Base-by-base conservation (phyloP, 1,140 invertebrate genomes). In the Ctenoplectra terminalis region DNA sequence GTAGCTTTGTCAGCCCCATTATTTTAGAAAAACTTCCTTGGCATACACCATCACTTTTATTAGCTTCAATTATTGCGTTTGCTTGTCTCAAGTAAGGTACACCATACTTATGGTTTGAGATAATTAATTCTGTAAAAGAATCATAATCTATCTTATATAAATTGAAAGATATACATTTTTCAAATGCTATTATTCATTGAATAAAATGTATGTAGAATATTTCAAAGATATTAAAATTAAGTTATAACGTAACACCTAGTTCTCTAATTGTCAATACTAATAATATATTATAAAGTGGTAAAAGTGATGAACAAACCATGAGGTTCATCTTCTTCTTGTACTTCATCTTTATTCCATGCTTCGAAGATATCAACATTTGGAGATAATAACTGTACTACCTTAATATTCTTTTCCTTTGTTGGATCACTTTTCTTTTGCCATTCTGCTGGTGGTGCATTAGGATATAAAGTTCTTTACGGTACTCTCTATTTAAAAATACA, bases 401-500 rank as follows among this genome's bases (percentile, higher is more conserved):
- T 88, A 52, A 96, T 87, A 40, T 84, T 90, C 89, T 94, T 95
- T 79, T 96, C 95, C 73, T 92, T 94, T 0, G 81, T 66, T 31
- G 91, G 76, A 82, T 90, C 90, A 60, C 90, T 91, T 85, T 95
- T 95, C 17, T 91, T 90, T 87, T 94, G 93, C 92, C 94, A 96
- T 81, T 96, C 95, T 7, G 88, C 90, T 37, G 91, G 85, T 6
- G 86, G 75, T 3, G 95, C 95, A 83, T 96, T 90, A 31, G 96
- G 96, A 93, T 95, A 95, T 11, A 96, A 84, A 7, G 93, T 93
- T 86, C 95, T 93, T 85, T 95, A 96, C 0, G 94, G 94, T 26
- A 95, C 90, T 76, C 89, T 91, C 93, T 95, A 80, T 58, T 91
- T 92, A 85, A 31, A 74, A 74, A 76, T 54, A 84, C 69, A 85